Evolutionary conservation across 2,113 vertebrate genomes (phyloP).

Genomic region (Paratilapia polleni): DNA sequence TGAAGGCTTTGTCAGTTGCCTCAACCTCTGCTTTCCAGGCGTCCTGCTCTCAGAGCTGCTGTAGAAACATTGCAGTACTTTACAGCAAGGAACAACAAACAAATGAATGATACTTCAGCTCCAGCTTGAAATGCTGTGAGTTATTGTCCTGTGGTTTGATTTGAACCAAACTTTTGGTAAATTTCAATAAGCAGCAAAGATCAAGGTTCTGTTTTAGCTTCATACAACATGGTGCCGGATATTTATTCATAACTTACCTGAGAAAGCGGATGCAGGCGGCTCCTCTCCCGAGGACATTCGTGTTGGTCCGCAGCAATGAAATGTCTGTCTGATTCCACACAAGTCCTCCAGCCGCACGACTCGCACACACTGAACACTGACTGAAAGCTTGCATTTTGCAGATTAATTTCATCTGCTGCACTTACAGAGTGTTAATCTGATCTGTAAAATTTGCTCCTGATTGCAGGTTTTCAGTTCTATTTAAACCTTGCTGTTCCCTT

Average conservation of each 20-base stretch:
- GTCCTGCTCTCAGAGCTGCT: slow-evolving; percentile 53
- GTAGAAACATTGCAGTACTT: neutral
- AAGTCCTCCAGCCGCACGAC: slow-evolving; percentile 55
- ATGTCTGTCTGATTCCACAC: slow-evolving; percentile 64
- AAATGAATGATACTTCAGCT: neutral
- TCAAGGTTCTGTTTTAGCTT: neutral
- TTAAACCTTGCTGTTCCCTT: neutral
- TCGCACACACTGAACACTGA: slow-evolving; percentile 72
- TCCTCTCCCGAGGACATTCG: slow-evolving; percentile 55
- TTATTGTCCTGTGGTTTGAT: neutral
- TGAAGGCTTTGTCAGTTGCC: slow-evolving; percentile 16
- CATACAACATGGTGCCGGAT: neutral
- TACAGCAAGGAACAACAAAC: neutral
- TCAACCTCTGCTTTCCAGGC: slow-evolving; percentile 34
- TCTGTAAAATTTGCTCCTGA: neutral
- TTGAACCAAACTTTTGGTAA: neutral
- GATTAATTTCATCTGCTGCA: neutral
- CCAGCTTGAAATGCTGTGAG: neutral
- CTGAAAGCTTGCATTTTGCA: slow-evolving; percentile 67
- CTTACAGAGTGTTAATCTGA: neutral
- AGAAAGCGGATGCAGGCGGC: slow-evolving; percentile 59
- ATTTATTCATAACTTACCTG: slow-evolving; percentile 55
- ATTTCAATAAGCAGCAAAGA: no score
- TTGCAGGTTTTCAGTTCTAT: neutral
- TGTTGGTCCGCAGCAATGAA: slow-evolving; percentile 57